Evolutionary conservation across 37 sponge, comb jelly and placozoan species (phyloP).

Genomic region (Bolinopsis microptera): DNA sequence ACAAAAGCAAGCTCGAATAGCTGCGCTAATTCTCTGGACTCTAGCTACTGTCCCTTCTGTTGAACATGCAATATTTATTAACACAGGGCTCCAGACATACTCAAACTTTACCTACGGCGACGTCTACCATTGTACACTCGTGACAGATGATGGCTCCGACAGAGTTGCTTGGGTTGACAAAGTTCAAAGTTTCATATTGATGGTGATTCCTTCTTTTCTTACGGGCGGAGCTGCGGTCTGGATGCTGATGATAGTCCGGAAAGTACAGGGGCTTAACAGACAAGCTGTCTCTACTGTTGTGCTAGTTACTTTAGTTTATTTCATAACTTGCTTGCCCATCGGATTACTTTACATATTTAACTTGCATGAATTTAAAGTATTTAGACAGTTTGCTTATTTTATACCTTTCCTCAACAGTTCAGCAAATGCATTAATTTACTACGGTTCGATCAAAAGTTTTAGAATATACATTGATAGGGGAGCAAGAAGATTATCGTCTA

Average conservation of each 20-base stretch:
- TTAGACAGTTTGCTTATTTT: neutral
- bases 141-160: neutral
- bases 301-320: neutral
- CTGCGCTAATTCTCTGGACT: neutral
- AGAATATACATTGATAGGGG: neutral
- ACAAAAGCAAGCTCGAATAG: neutral
- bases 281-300: neutral
- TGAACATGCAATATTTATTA: neutral
- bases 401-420: neutral
- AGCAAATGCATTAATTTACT: neutral
- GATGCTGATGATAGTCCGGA: neutral
- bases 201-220: neutral
- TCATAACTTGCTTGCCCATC: neutral
- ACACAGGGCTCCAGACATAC: neutral
- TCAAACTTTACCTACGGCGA: neutral
- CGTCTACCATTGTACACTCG: neutral
- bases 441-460: neutral
- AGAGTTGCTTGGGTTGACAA: neutral
- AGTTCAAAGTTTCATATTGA: neutral
- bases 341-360: neutral
- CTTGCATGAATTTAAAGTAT: neutral
- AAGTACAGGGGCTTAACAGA: neutral
- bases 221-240: neutral
- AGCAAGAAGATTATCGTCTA: neutral
- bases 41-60: neutral